A percentile compares a stretch with the other conserved stretches of the same genome.
Evolutionary conservation across 2,888 invertebrate species (phyloP).

Genomic region (Notocelia uddmanniana): DNA sequence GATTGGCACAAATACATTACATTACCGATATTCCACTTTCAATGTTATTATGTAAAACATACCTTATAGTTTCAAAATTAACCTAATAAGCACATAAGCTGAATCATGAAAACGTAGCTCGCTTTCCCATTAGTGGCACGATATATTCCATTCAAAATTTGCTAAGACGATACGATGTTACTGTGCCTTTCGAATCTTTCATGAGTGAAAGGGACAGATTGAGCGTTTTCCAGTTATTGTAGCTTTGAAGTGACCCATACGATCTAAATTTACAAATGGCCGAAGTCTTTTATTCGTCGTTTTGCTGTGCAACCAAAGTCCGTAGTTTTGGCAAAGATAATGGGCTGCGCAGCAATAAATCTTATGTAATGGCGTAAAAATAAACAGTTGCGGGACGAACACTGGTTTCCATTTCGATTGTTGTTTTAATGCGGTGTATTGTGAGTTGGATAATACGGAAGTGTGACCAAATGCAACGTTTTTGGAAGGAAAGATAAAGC

Average conservation of each 20-base stretch:
- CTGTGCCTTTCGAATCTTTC: background rate
- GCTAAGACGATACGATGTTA: background rate
- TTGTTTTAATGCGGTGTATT: constrained; percentile 51
- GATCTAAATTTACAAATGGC: constrained; percentile 63
- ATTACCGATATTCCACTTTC: constrained; percentile 11
- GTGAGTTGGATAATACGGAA: constrained; percentile 31
- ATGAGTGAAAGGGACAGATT: constrained; percentile 7
- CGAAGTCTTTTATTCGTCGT: constrained; percentile 54
- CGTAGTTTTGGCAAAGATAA: constrained; percentile 65
- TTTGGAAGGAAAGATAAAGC: background rate
- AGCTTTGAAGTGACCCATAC: constrained; percentile 43
- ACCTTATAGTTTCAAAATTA: constrained; percentile 21
- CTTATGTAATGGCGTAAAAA: constrained; percentile 70
- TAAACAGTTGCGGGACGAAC: constrained; percentile 62
- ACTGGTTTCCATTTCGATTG: constrained; percentile 55
- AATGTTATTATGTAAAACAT: constrained; percentile 1
- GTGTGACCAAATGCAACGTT: background rate
- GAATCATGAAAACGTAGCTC: constrained; percentile 22
- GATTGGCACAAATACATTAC: background rate
- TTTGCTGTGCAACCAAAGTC: constrained; percentile 62
- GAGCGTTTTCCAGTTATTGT: background rate
- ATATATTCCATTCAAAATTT: background rate
- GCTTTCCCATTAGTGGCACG: constrained; percentile 45
- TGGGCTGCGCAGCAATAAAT: constrained; percentile 68
- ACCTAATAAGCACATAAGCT: constrained; percentile 28